Base-by-base conservation (phyloP, 2,888 invertebrate species). In the Scelioninae gen. 1 region DNA sequence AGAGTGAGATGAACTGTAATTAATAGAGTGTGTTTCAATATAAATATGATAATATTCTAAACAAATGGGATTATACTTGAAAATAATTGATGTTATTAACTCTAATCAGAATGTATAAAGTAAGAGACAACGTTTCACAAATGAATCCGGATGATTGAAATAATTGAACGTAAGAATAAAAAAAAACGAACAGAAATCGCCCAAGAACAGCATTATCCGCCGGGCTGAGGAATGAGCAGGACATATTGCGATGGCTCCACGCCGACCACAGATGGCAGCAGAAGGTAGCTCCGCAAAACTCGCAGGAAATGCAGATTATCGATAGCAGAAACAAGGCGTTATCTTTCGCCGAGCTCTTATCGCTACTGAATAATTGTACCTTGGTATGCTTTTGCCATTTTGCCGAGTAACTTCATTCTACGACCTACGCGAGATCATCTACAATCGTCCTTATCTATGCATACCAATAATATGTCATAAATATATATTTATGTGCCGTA, bases 221-320 rank as follows among this genome's bases (percentile, higher is more conserved):
- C 74, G 89, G 86, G 88, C 56, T 49, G 80, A 72, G 75, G 66
- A 79, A 81, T 65, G 71, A 78, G 34, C 47, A 31, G 72, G 68
- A 78, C 69, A 63, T 34, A 69, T 49, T 69, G 80, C 74, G 66
- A 78, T 74, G 74, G 31, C 43, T 9, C 43, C 49, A 51, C 77
- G 83, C 60, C 45, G 68, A 75, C 58, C 85, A 89, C 86, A 89
- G 90, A 89, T 89, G 90, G 90, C 90, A 87, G 88, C 69, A 81
- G 77, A 71, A 79, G 72, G 68, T 55, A 69, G 69, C 77, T 72
- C 74, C 49, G 68, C 53, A 13, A 81, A 60, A 47, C 81, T 65
- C 80, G 83, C 82, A 79, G 83, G 83, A 85, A 85, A 86, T 84
- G 82, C 83, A 84, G 85, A 86, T 86, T 83, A 80, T 85, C 84